phyloP scores from a whole-genome alignment of 2,797 vertebrate genomes.

The Phataginus tetradactyla region DNA sequence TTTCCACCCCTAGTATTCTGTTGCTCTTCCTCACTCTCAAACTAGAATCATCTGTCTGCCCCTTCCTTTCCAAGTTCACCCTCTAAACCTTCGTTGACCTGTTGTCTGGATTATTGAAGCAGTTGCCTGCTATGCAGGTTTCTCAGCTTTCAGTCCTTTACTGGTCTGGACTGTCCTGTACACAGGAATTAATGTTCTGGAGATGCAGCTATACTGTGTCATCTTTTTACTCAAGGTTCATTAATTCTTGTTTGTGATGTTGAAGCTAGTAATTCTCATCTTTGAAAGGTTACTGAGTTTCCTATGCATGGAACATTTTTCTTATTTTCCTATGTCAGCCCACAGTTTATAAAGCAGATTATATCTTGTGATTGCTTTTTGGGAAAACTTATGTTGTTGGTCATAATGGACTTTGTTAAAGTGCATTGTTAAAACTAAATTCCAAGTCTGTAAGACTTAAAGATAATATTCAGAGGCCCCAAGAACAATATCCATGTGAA shows the following conservation, averaged over 20 bases:
- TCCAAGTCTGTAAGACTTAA: neutral
- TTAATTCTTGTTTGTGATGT: neutral
- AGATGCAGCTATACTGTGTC: neutral
- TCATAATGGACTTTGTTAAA: conserved; percentile 42
- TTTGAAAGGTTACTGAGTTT: neutral
- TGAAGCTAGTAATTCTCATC: neutral
- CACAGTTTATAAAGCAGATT: conserved; percentile 24
- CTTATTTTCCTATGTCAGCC: neutral
- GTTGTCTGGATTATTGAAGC: neutral
- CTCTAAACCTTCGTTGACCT: neutral
- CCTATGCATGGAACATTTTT: neutral
- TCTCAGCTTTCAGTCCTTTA: neutral
- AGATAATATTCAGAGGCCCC: neutral
- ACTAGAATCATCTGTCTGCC: neutral
- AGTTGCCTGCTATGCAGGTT: neutral
- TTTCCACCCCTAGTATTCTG: neutral
- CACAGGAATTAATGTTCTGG: neutral
- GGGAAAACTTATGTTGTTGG: neutral
- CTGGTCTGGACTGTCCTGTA: neutral
- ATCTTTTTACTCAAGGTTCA: neutral
- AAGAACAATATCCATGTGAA: neutral
- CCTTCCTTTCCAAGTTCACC: neutral
- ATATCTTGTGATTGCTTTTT: neutral
- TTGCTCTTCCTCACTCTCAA: neutral
- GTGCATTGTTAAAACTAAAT: conserved; percentile 29